These are phyloP conservation scores for Craterocephalus amniculus DNA, from an alignment of 2,797 vertebrate species.

Conservation along the genomic window DNA sequence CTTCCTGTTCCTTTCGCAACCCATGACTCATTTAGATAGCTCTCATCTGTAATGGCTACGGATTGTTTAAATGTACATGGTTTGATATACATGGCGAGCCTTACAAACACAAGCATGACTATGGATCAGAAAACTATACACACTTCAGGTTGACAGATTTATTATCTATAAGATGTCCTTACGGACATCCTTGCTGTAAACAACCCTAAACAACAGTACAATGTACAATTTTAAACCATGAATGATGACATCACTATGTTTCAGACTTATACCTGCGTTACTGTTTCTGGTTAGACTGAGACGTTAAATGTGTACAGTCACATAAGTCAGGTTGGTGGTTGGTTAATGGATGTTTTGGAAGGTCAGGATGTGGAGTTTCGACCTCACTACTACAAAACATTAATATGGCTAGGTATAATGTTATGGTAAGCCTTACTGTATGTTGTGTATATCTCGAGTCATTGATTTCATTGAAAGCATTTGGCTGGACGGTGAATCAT, in stretches of 20 bases:
- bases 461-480: background rate
- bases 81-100: background rate
- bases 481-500: background rate
- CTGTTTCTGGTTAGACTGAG: background rate
- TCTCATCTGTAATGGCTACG: background rate
- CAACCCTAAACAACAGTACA: too few species aligned
- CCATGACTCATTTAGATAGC: background rate
- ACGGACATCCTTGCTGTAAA: background rate
- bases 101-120: background rate
- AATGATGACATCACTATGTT: background rate
- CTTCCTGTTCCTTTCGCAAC: background rate
- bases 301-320: background rate
- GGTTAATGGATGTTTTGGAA: background rate
- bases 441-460: background rate
- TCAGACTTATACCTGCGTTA: background rate
- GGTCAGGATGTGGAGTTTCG: background rate
- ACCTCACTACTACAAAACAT: background rate
- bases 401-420: background rate
- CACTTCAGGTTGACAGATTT: background rate
- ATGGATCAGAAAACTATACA: background rate
- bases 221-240: too few species aligned
- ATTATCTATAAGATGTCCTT: background rate
- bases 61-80: background rate
- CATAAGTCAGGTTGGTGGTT: background rate
- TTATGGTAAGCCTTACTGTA: background rate